phyloP scores from a whole-genome alignment of 2,888 invertebrate genomes.

The Noctua janthe region DNA sequence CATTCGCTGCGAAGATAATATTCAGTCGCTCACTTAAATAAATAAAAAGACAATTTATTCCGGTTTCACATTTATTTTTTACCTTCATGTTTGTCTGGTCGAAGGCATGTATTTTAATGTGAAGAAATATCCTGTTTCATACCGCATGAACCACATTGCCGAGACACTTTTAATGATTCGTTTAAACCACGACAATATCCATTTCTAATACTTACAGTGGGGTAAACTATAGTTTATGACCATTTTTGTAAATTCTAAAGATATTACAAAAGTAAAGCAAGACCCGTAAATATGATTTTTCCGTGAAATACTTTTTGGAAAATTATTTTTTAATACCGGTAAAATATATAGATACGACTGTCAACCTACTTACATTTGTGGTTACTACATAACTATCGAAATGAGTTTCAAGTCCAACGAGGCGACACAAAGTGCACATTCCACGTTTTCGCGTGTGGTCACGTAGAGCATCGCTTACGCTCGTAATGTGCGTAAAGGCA shows the following conservation, averaged over 20 bases:
- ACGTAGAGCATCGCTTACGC: conserved; percentile 63
- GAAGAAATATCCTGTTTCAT: conserved; percentile 60
- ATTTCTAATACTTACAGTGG: conserved; percentile 30
- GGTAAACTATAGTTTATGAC: neutral
- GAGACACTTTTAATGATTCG: conserved; percentile 74
- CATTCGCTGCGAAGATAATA: conserved; percentile 41
- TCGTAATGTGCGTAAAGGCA: conserved; percentile 74
- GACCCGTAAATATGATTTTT: too few relatives aligned
- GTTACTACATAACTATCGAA: neutral
- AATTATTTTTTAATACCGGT: neutral
- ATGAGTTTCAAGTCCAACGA: conserved; percentile 18
- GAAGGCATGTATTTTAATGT: conserved; percentile 50
- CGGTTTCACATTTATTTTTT: conserved; percentile 49
- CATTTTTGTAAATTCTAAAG: neutral
- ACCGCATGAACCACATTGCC: conserved; percentile 69
- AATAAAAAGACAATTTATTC: conserved; percentile 52
- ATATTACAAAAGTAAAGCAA: neutral
- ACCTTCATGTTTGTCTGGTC: conserved; percentile 40
- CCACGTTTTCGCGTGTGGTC: conserved; percentile 51
- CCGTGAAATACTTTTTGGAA: too few relatives aligned
- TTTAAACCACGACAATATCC: conserved; percentile 56
- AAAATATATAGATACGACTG: neutral
- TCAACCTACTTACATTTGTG: neutral
- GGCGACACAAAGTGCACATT: conserved; percentile 51
- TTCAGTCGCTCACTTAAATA: conserved; percentile 43